A percentile compares a stretch with the other conserved stretches of the same genome.
Conservation (phyloP, 2,797 vertebrate species). For the Adrianichthys oophorus region DNA sequence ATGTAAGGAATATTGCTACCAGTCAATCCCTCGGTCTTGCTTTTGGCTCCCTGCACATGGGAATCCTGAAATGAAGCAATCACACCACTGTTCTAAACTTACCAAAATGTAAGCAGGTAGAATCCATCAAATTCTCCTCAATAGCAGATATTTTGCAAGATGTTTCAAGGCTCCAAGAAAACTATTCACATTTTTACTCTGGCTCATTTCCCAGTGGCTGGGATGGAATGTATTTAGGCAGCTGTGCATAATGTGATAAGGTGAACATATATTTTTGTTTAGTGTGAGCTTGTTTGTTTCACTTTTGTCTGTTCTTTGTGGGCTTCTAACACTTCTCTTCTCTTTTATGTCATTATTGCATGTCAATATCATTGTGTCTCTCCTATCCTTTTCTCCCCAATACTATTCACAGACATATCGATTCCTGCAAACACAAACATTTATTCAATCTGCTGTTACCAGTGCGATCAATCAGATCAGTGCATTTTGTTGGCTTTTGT, state of each 20-base stretch:
- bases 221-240: neutral
- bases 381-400: neutral
- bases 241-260: neutral
- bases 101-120: neutral
- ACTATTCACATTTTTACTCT: neutral
- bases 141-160: neutral
- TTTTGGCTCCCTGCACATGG: neutral
- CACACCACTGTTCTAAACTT: neutral
- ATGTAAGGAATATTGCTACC: neutral
- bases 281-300: neutral
- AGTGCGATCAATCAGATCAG: neutral
- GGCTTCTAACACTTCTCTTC: neutral
- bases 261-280: neutral
- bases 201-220: neutral
- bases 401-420: neutral
- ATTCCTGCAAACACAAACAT: neutral
- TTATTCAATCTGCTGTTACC: constrained; percentile 2
- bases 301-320: constrained; percentile 1
- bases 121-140: neutral
- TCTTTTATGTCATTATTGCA: neutral
- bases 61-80: neutral
- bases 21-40: neutral
- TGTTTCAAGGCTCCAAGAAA: neutral
- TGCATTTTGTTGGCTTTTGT: neutral
- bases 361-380: constrained; percentile 1